Percentiles rank a stretch among this genome's conserved stretches.
Evolutionary conservation across 2,113 vertebrate genomes (phyloP).

Genomic region (Lagopus leucura): DNA sequence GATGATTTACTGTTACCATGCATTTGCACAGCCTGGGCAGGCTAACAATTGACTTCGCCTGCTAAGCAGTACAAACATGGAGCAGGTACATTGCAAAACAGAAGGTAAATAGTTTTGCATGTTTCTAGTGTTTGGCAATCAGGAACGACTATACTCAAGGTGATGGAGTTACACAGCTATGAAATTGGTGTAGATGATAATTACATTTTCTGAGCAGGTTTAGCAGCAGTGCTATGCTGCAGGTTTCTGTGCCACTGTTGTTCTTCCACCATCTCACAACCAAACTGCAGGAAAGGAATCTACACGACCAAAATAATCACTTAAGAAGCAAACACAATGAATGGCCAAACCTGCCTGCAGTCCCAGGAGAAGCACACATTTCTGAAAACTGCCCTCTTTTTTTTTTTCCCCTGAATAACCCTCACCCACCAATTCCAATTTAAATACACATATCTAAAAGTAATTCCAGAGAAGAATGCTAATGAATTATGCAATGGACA

Average conservation of each 20-base stretch:
- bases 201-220: not conserved
- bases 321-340: not conserved
- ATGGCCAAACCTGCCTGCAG: not conserved
- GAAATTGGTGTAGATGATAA: not conserved
- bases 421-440: not conserved
- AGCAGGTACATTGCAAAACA: fast-evolving
- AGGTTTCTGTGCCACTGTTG: not conserved
- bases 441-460: conserved; percentile 8
- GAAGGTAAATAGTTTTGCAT: not conserved
- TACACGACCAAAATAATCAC: not conserved
- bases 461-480: not conserved
- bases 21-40: not conserved
- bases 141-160: not conserved
- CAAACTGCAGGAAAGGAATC: not conserved
- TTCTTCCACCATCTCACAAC: not conserved
- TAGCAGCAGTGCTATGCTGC: not conserved
- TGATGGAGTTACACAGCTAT: not conserved
- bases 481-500: conserved; percentile 34
- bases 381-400: not conserved
- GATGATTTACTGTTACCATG: not conserved
- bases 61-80: fast-evolving
- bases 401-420: not conserved
- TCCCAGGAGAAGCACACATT: not conserved
- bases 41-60: not conserved
- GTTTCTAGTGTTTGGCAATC: not conserved